A percentile compares a stretch with the other conserved stretches of the same genome.
These are phyloP conservation scores for Ecdyonurus torrentis DNA, from an alignment of 2,888 invertebrate genomes.

Conservation along the genomic window DNA sequence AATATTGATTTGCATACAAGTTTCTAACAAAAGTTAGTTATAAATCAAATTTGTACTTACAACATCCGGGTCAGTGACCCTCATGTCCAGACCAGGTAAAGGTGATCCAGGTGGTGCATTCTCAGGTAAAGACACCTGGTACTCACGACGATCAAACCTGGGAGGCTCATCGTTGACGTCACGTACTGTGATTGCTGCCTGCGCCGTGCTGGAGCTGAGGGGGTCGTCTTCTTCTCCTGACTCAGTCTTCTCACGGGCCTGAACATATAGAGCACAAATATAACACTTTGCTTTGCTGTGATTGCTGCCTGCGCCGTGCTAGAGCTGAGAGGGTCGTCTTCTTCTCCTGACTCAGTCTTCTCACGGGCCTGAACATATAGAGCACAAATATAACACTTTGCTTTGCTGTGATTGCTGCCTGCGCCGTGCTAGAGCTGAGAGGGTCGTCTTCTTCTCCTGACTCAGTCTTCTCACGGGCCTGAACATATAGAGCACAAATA, in stretches of 20 bases:
- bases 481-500: no score
- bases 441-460: no score
- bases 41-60: constrained; percentile 38
- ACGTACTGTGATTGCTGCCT: constrained; percentile 64
- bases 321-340: no score
- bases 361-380: no score
- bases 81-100: constrained; percentile 66
- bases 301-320: no score
- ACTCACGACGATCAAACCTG: constrained; percentile 63
- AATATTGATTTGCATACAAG: not conserved
- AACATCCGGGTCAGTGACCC: constrained; percentile 71
- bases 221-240: constrained; percentile 49
- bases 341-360: no score
- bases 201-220: constrained; percentile 48
- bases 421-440: no score
- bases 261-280: no score
- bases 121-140: constrained; percentile 63
- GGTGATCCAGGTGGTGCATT: constrained; percentile 67
- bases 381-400: no score
- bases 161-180: constrained; percentile 86
- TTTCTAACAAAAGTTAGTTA: not conserved
- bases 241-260: constrained; percentile 65
- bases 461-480: no score
- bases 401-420: no score
- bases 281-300: no score